These are phyloP conservation scores for Bradypodion ventrale DNA, from an alignment of 2,797 vertebrate species.

Conservation along the genomic window DNA sequence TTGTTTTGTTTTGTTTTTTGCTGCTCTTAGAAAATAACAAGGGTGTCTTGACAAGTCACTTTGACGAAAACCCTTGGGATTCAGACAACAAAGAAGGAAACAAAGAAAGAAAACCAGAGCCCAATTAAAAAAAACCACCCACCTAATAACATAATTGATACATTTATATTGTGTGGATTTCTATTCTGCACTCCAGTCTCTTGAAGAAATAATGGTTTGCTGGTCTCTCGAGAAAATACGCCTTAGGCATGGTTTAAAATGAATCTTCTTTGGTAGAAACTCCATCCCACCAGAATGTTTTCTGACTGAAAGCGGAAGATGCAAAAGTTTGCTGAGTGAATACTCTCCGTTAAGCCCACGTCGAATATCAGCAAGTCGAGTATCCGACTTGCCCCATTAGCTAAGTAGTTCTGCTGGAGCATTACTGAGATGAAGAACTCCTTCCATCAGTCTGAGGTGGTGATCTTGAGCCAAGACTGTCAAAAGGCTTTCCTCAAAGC, in stretches of 20 bases:
- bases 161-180: not conserved
- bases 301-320: constrained; percentile 43
- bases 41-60: not conserved
- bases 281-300: constrained; percentile 29
- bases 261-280: not conserved
- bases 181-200: not conserved
- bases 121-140: not conserved
- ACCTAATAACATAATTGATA: constrained; percentile 9
- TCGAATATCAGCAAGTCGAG: constrained; percentile 49
- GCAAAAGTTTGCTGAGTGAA: constrained; percentile 44
- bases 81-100: constrained; percentile 8
- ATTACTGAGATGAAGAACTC: constrained; percentile 54
- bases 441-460: constrained; percentile 56
- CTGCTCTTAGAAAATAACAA: not conserved
- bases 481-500: not conserved
- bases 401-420: constrained; percentile 62
- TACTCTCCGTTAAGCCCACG: constrained; percentile 55
- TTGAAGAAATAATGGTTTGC: constrained; percentile 7
- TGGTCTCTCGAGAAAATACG: not conserved
- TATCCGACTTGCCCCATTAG: constrained; percentile 50
- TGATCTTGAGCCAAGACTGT: constrained; percentile 23
- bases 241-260: constrained; percentile 45
- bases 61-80: not conserved
- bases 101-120: not conserved
- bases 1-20: no score